Evolutionary conservation across 2,888 invertebrate species (phyloP).

Genomic region (Mythimna lalbum): DNA sequence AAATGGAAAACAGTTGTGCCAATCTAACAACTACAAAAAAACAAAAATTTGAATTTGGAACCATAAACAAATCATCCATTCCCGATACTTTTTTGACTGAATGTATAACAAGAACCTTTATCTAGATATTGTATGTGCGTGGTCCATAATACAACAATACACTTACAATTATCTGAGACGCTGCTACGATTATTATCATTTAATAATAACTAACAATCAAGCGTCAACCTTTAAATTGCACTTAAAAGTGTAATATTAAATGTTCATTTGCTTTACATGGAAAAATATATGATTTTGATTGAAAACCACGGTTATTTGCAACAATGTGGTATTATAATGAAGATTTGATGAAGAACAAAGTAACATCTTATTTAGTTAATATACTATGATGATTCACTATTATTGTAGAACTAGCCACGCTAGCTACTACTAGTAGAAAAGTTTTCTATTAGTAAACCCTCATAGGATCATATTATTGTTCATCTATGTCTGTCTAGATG

Average conservation of each 20-base stretch:
- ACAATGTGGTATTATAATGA: not conserved
- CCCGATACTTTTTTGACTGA: too few species aligned
- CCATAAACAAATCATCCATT: too few species aligned
- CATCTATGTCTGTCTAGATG: too few species aligned
- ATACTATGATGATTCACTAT: too few species aligned
- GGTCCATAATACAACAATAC: not conserved
- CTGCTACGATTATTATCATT: conserved; percentile 25
- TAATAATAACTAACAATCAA: conserved; percentile 23
- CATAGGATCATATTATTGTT: too few species aligned
- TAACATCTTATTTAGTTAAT: conserved; percentile 10
- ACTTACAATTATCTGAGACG: not conserved
- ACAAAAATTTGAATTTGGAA: too few species aligned
- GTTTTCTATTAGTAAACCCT: not conserved
- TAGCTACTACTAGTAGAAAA: too few species aligned
- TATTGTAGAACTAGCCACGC: not conserved
- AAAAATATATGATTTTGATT: conserved; percentile 30
- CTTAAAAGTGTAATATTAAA: conserved; percentile 17
- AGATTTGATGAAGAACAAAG: not conserved
- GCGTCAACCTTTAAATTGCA: conserved; percentile 25
- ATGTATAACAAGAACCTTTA: too few species aligned
- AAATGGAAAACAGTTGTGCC: too few species aligned
- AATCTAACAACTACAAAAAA: too few species aligned
- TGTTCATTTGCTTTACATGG: conserved; percentile 11
- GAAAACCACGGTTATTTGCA: conserved; percentile 17
- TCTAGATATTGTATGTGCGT: too few species aligned